Conservation (phyloP, 2,797 vertebrate genomes). For the Lagorchestes hirsutus region DNA sequence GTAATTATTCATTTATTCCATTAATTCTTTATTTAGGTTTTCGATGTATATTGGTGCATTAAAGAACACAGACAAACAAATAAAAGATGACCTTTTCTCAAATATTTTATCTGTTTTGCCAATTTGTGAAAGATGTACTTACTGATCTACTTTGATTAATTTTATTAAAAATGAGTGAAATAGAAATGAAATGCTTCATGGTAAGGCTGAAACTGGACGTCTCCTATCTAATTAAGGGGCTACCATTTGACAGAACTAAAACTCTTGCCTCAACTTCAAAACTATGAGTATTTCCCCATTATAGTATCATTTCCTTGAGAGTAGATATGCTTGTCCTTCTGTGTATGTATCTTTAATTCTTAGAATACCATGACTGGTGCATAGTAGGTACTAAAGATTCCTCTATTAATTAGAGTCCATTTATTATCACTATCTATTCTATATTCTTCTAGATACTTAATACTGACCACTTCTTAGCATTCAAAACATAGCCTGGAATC, state of each 20-base stretch:
- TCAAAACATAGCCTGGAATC: background rate
- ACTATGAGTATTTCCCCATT: background rate
- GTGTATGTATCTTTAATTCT: too few species aligned
- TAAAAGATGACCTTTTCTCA: background rate
- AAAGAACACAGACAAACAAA: background rate
- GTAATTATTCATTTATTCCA: background rate
- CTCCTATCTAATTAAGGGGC: background rate
- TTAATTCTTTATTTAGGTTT: background rate
- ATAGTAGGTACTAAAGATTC: background rate
- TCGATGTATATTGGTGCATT: background rate
- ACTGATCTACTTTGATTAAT: background rate
- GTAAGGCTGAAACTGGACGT: background rate
- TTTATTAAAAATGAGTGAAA: background rate
- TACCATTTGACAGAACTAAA: background rate
- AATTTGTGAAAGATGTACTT: background rate
- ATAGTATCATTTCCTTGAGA: too few species aligned
- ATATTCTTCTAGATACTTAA: background rate
- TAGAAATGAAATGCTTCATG: background rate
- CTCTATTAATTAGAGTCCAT: background rate
- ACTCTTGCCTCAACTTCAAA: background rate
- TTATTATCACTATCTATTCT: background rate
- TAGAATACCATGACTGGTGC: too few species aligned
- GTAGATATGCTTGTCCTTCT: background rate
- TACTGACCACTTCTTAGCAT: background rate
- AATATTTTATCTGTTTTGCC: background rate